Evolutionary conservation across 2,113 vertebrate species (phyloP).

Genomic region (Alosa alosa): DNA sequence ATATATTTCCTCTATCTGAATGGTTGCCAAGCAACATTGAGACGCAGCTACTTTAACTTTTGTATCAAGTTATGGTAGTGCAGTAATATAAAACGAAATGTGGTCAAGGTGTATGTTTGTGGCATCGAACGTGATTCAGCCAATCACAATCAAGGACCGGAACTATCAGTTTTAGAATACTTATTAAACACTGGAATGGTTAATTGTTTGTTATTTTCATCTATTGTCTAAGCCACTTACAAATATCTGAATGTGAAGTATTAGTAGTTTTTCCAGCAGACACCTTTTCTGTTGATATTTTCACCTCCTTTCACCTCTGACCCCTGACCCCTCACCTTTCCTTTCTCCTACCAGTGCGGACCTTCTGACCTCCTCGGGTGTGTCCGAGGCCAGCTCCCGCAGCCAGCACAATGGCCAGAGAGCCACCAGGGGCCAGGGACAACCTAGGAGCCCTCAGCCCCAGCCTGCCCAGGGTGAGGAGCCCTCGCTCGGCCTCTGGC

Average conservation of each 20-base stretch:
- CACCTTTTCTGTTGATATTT: background rate
- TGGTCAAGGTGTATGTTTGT: no score
- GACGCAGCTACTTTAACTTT: no score
- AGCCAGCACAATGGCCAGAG: constrained; percentile 59
- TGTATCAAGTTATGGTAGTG: no score
- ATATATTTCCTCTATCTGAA: no score
- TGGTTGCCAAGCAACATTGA: no score
- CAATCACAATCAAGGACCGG: no score
- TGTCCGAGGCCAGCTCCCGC: constrained; percentile 46
- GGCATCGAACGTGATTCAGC: no score
- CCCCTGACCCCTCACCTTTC: background rate
- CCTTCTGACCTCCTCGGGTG: constrained; percentile 25
- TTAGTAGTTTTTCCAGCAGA: background rate
- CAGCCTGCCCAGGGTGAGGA: constrained; percentile 31
- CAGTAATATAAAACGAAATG: no score
- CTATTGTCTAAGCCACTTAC: background rate
- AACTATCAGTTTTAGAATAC: background rate
- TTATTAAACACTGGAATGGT: background rate
- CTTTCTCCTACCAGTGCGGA: background rate
- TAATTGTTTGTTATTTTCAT: background rate
- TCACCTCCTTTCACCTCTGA: background rate
- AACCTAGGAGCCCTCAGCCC: constrained; percentile 47
- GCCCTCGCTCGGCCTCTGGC: background rate
- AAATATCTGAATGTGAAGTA: background rate
- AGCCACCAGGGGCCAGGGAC: constrained; percentile 42